A percentile compares a stretch with the other conserved stretches of the same genome.
These are phyloP conservation scores for Catocala sponsa DNA, from an alignment of 2,888 invertebrate genomes.

Conservation along the genomic window DNA sequence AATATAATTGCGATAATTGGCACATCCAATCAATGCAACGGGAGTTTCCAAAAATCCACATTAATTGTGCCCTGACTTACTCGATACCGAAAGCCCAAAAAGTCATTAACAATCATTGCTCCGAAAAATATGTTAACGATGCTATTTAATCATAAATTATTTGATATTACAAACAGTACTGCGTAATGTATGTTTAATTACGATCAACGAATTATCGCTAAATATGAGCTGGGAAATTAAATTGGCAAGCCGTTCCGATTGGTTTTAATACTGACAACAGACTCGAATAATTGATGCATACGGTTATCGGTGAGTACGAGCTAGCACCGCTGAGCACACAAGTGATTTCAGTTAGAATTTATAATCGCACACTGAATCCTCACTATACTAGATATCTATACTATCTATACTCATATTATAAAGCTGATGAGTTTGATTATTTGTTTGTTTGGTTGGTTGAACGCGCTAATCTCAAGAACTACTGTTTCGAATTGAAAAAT, in stretches of 20 bases:
- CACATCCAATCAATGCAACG: conserved; percentile 2
- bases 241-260: conserved; percentile 43
- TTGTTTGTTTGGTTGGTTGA: no score
- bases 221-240: conserved; percentile 50
- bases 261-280: conserved; percentile 61
- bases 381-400: no score
- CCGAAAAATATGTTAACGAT: conserved; percentile 20
- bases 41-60: background rate
- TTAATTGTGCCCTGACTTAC: background rate
- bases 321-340: conserved; percentile 21
- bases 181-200: conserved; percentile 38
- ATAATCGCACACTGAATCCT: no score
- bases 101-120: conserved; percentile 14
- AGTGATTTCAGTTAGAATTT: conserved; percentile 13
- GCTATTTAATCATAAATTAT: conserved; percentile 34
- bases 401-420: no score
- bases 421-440: no score
- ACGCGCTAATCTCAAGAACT: no score
- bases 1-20: background rate
- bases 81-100: background rate
- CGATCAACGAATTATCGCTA: conserved; percentile 40
- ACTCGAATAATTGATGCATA: conserved; percentile 63
- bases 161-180: conserved; percentile 26
- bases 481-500: no score
- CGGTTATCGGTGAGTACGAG: conserved; percentile 42